Percentiles rank a stretch among this genome's conserved stretches.
These are phyloP conservation scores for Protobothrops mucrosquamatus DNA, from an alignment of 2,113 vertebrate genomes.

Conservation along the genomic window DNA sequence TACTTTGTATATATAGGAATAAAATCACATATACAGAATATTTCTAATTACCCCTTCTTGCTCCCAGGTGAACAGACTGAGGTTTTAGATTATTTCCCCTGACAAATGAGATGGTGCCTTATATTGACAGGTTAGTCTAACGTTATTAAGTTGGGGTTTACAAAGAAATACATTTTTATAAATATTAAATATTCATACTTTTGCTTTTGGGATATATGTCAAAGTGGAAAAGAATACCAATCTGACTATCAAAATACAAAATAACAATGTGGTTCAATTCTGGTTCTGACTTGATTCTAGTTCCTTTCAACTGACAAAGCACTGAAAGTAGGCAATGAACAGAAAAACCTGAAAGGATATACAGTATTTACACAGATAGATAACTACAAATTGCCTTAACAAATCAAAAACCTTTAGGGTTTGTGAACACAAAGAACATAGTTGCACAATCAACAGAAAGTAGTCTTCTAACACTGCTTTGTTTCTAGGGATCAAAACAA, in stretches of 20 bases:
- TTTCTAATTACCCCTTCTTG: not conserved
- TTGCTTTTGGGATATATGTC: not conserved
- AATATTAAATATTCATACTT: not conserved
- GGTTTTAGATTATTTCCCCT: too few relatives aligned
- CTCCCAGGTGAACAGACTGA: too few relatives aligned
- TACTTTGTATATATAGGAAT: not conserved
- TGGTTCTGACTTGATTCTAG: not conserved
- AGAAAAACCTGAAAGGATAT: not conserved
- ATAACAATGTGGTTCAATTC: not conserved
- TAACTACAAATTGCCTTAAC: not conserved
- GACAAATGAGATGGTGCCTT: too few relatives aligned
- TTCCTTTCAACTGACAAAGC: not conserved
- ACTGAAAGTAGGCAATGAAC: not conserved
- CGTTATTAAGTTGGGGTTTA: not conserved
- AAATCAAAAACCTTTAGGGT: not conserved
- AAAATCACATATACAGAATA: not conserved
- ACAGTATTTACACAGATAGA: not conserved
- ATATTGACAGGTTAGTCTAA: too few relatives aligned
- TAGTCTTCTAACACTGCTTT: not conserved
- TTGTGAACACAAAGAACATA: not conserved
- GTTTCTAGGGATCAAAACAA: not conserved
- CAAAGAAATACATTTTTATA: not conserved
- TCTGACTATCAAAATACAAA: not conserved
- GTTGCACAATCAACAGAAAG: not conserved
- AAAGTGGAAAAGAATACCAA: not conserved